Percentiles rank a stretch among this genome's conserved stretches.
These are phyloP conservation scores for Standfussiana lucernea DNA, from an alignment of 2,888 invertebrate genomes.

Conservation along the genomic window DNA sequence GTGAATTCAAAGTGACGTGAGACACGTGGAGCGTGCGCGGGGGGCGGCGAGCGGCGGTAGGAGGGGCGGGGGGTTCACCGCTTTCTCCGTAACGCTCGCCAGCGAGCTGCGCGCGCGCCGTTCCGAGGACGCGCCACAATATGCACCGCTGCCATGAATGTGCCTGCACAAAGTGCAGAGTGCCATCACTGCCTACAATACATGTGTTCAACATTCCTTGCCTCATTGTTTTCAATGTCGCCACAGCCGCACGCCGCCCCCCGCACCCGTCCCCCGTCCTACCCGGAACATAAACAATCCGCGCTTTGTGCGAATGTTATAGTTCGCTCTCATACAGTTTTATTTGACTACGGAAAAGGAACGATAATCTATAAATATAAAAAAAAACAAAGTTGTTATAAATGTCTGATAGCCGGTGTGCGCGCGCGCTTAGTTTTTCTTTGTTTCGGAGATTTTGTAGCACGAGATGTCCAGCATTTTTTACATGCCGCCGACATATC, in stretches of 20 bases:
- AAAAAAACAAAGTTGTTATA: background rate
- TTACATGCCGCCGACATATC: no score
- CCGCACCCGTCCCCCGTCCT: background rate
- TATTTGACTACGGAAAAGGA: background rate
- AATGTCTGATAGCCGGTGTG: background rate
- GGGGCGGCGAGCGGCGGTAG: no score
- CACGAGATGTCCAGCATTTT: background rate
- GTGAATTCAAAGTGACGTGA: conserved; percentile 44
- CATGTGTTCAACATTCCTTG: conserved; percentile 41
- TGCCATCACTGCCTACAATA: background rate
- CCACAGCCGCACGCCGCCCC: no score
- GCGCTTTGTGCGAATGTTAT: background rate
- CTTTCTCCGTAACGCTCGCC: conserved; percentile 33
- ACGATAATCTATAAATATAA: background rate
- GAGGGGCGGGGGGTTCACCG: conserved; percentile 4
- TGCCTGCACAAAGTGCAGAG: background rate
- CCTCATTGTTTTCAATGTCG: conserved; percentile 63
- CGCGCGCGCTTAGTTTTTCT: background rate
- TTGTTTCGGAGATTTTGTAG: background rate
- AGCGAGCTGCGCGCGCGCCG: conserved; percentile 12
- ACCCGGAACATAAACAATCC: conserved; percentile 40
- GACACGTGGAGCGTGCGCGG: conserved; percentile 20
- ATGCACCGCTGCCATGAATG: conserved; percentile 27
- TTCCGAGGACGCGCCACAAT: conserved; percentile 33
- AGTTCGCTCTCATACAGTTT: background rate